Conservation (phyloP, 2,888 invertebrate species). For the Polyommatus iphigenia region DNA sequence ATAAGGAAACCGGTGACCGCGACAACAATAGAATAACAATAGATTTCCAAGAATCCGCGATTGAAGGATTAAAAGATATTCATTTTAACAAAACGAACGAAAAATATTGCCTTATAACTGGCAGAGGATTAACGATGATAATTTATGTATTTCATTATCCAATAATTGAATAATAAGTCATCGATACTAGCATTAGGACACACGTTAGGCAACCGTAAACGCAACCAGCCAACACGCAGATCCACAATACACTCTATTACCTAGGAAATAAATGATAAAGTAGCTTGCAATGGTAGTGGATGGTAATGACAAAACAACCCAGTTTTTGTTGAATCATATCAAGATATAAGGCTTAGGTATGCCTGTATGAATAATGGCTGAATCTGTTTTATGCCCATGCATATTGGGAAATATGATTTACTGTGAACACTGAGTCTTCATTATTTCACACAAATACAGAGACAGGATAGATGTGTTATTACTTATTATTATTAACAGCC, state of each 20-base stretch:
- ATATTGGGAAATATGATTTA: neutral
- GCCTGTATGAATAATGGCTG: neutral
- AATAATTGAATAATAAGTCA: constrained; percentile 31
- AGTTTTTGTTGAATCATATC: constrained; percentile 24
- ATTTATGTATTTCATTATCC: constrained; percentile 17
- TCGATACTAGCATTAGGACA: constrained; percentile 29
- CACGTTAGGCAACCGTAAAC: neutral
- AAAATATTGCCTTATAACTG: neutral
- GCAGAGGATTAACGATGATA: neutral
- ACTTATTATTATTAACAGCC: too few relatives aligned
- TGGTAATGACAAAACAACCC: constrained; percentile 21
- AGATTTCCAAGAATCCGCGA: too few relatives aligned
- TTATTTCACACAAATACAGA: neutral
- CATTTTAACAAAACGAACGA: neutral
- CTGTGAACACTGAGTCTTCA: neutral
- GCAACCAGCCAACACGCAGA: neutral
- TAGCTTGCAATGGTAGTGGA: too few relatives aligned
- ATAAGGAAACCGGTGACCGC: too few relatives aligned
- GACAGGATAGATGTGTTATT: too few relatives aligned
- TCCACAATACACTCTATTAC: neutral
- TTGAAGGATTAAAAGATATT: too few relatives aligned
- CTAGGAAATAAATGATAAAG: neutral
- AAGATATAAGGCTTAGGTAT: neutral
- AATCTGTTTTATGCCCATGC: neutral
- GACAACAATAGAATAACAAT: too few relatives aligned